Evolutionary conservation across 2,797 vertebrate species (phyloP).

Genomic region (Sebastes itinus): DNA sequence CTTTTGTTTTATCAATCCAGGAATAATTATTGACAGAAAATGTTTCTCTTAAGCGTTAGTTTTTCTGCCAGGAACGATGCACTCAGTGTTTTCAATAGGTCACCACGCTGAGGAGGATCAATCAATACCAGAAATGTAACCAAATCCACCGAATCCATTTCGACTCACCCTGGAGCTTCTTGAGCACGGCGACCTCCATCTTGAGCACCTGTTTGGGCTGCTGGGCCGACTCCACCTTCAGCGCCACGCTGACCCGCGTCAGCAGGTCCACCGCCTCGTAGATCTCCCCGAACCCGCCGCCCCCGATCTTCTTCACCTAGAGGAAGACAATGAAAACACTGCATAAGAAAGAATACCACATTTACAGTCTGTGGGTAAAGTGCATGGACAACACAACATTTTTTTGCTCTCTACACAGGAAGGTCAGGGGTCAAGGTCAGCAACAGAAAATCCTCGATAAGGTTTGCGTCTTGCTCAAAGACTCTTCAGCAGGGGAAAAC

Average conservation of each 20-base stretch:
- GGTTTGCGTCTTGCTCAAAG: not conserved
- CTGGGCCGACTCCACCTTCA: slow-evolving; percentile 98
- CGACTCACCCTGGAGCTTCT: slow-evolving; percentile 96
- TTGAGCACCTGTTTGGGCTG: slow-evolving; percentile 99
- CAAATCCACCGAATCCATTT: slow-evolving; percentile 42
- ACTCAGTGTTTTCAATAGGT: slow-evolving; percentile 29
- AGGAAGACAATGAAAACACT: not conserved
- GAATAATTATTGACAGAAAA: not conserved
- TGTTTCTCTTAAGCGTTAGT: not conserved
- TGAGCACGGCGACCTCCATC: slow-evolving; percentile 99
- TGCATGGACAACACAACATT: not conserved
- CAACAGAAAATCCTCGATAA: not conserved
- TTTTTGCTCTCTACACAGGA: not conserved
- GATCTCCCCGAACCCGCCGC: slow-evolving; percentile 98
- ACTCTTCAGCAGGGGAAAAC: not conserved
- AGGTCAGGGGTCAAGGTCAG: not conserved
- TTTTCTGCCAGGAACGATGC: not conserved
- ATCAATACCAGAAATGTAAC: slow-evolving; percentile 48
- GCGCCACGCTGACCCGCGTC: slow-evolving; percentile 92
- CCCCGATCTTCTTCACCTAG: slow-evolving; percentile 96
- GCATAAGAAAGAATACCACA: not conserved
- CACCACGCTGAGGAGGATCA: not conserved
- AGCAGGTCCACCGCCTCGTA: slow-evolving; percentile 97
- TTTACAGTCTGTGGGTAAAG: not conserved
- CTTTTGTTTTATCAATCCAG: not conserved